phyloP scores from a whole-genome alignment of 2,113 vertebrate species.

The Pluvianellus socialis region DNA sequence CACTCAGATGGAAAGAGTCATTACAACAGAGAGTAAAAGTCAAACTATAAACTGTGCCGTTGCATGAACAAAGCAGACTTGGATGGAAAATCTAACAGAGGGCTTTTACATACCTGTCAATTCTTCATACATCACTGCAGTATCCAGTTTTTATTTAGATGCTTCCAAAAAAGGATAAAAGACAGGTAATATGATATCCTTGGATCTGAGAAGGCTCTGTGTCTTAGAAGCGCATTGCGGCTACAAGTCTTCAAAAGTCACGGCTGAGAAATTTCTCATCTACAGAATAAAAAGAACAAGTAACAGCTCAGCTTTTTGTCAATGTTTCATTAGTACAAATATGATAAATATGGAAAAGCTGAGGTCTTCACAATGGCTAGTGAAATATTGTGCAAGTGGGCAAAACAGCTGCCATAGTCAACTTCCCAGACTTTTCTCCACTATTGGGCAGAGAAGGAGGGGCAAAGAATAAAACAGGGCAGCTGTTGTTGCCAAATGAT shows the following conservation, averaged over 20 bases:
- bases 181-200: neutral
- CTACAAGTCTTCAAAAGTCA: neutral
- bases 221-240: neutral
- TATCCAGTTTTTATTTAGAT: neutral
- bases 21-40: neutral
- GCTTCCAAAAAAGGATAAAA: neutral
- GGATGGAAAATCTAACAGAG: neutral
- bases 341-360: neutral
- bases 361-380: neutral
- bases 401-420: neutral
- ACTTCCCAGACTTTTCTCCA: neutral
- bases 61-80: neutral
- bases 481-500: neutral
- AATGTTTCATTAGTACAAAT: neutral
- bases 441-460: fast-evolving
- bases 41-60: neutral
- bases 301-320: neutral
- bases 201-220: neutral
- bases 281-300: neutral
- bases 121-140: neutral
- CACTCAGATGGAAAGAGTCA: conserved; percentile 44
- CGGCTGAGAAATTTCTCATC: neutral
- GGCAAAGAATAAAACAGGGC: neutral
- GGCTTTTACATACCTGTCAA: neutral
- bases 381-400: neutral